Conservation (phyloP, 2,888 invertebrate genomes). For the Auanema sp. region DNA sequence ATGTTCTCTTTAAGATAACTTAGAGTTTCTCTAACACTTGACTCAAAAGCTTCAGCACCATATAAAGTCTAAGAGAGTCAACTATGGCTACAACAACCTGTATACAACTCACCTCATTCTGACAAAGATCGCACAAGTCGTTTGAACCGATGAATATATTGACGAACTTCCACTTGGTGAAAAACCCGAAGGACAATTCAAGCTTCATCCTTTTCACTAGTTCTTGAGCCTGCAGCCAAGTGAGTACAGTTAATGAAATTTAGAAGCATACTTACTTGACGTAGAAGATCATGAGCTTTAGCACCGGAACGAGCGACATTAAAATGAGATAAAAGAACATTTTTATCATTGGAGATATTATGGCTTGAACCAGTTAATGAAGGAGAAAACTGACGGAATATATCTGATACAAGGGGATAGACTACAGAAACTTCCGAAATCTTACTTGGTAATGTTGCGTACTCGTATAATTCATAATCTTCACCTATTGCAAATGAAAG, state of each 20-base stretch:
- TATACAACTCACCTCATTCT: constrained; percentile 20
- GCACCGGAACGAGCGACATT: constrained; percentile 13
- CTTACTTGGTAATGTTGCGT: constrained; percentile 30
- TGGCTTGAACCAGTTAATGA: constrained; percentile 15
- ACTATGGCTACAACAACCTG: too few species aligned
- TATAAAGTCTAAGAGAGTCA: constrained; percentile 17
- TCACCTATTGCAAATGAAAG: constrained; percentile 30
- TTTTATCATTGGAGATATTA: constrained; percentile 13
- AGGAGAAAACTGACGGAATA: constrained; percentile 27
- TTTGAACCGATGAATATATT: constrained; percentile 41
- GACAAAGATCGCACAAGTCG: constrained; percentile 30
- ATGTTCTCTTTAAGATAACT: constrained; percentile 18
- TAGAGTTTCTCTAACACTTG: constrained; percentile 17
- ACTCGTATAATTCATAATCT: constrained; percentile 19
- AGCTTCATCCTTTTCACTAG: constrained; percentile 12
- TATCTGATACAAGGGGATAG: constrained; percentile 19
- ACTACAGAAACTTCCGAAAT: not conserved
- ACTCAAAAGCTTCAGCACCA: constrained; percentile 21
- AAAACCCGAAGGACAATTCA: constrained; percentile 6
- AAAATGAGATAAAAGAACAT: constrained; percentile 22
- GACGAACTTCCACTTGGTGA: constrained; percentile 32
- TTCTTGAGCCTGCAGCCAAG: constrained; percentile 12
- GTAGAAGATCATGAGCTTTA: constrained; percentile 10
- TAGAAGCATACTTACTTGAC: constrained; percentile 6
- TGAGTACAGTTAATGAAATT: not conserved